Conservation (phyloP, 2,113 vertebrate genomes). For the Hystrix brachyura region DNA sequence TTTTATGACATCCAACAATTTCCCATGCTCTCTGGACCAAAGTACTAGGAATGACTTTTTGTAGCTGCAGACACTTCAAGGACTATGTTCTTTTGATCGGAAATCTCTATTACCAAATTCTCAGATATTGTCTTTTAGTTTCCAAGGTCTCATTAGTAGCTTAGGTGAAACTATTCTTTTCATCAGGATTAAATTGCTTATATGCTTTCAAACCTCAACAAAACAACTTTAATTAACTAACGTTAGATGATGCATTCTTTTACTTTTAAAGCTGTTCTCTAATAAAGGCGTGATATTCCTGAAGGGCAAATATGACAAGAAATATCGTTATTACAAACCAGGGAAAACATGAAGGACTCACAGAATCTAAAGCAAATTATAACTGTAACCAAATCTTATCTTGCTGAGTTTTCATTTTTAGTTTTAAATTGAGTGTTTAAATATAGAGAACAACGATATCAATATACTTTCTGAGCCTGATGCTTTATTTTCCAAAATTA, state of each 20-base stretch:
- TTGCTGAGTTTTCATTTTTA: neutral
- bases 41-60: neutral
- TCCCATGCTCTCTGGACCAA: neutral
- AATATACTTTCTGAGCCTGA: neutral
- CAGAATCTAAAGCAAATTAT: neutral
- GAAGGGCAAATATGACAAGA: neutral
- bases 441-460: neutral
- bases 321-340: neutral
- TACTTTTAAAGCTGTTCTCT: neutral
- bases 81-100: neutral
- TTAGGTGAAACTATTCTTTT: neutral
- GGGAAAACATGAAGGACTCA: neutral
- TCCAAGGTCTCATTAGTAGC: neutral
- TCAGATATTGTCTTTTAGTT: neutral
- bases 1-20: neutral
- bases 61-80: neutral
- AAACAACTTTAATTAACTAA: neutral
- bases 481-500: neutral
- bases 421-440: neutral
- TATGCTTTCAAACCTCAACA: neutral
- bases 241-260: neutral
- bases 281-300: constrained; percentile 3
- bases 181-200: neutral
- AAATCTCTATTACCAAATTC: neutral
- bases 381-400: neutral